Evolutionary conservation across 2,113 vertebrate genomes (phyloP), one percentile per base, ranked within the genome.

Genomic region (Chaenogobius annularis): DNA sequence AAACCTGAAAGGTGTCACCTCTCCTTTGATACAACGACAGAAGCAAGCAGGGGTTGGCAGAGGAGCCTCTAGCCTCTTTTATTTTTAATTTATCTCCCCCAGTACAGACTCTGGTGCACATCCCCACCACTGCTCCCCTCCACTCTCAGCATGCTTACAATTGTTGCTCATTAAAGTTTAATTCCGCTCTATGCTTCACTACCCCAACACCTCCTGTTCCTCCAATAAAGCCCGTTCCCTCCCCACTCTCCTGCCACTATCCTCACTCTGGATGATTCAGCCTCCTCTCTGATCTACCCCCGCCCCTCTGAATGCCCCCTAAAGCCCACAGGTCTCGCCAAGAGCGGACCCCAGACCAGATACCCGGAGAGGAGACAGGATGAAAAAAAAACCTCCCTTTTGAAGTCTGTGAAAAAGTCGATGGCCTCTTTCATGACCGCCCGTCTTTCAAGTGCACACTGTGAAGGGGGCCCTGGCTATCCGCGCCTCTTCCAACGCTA

Each of bases 121-220:
- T 43, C 81, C 80, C 55, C 73, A 56, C 82, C 56, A 26, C 70
- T n/a, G 2, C 64, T 68, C 75, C 81, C 75, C 66, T 78, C 73
- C 40, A 74, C 74, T 76, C 87, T 74, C 89, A 89, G 91, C 91
- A 87, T 84, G 89, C 90, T 92, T 90, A 91, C 93, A 93, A 92
- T 93, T 93, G 93, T 93, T 88, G 85, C 81, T 92, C 92, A 94
- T 94, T 93, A 93, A 94, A 92, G 73, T 93, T 94, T 93, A 90
- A 93, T 94, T 91, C 85, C 68, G 76, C 72, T 74, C 83, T 73
- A 84, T 88, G 87, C 82, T 86, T 83, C 79, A 75, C 83, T 83
- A 85, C 86, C 84, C 85, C 75, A 78, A 83, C 87, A 84, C 83
- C 84, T 85, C 84, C 83, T 88, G 80, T 76, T 86, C 79, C 81